phyloP scores from a whole-genome alignment of 2,113 vertebrate genomes.

The Chrysochloris asiatica region DNA sequence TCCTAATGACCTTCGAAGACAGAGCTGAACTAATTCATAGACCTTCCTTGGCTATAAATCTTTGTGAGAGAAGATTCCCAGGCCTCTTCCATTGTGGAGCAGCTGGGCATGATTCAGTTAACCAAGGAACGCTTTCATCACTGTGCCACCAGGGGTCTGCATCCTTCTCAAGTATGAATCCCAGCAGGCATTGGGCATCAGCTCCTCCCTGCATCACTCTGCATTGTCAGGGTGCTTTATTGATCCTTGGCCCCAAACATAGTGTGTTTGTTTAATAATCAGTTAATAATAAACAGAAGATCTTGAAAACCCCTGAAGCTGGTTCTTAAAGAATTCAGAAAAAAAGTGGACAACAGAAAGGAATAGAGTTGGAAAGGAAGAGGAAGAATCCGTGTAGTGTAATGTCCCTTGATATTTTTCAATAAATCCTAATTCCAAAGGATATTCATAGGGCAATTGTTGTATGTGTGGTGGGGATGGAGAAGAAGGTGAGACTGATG shows the following conservation, averaged over 20 bases:
- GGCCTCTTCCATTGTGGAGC: not conserved
- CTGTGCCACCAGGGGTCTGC: not conserved
- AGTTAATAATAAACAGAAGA: constrained; percentile 13
- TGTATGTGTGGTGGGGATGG: not conserved
- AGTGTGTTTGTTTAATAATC: constrained; percentile 35
- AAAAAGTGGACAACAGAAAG: not conserved
- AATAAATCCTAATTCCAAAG: not conserved
- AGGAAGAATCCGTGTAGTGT: not conserved
- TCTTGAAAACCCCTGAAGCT: not conserved
- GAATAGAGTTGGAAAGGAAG: not conserved
- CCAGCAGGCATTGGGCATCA: not conserved
- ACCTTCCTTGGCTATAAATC: not conserved
- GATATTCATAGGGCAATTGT: not conserved
- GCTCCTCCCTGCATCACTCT: not conserved
- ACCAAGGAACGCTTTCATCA: not conserved
- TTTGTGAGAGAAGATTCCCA: not conserved
- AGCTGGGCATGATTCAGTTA: not conserved
- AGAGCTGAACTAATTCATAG: not conserved
- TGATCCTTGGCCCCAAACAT: not conserved
- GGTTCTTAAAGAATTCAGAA: not conserved
- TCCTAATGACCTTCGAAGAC: not conserved
- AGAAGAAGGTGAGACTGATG: not conserved
- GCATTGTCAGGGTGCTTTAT: not conserved
- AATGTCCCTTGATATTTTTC: not conserved
- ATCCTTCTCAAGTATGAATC: not conserved